Conservation (phyloP, 2,113 vertebrate species). For the Gnathonemus echidnorhynchus region DNA sequence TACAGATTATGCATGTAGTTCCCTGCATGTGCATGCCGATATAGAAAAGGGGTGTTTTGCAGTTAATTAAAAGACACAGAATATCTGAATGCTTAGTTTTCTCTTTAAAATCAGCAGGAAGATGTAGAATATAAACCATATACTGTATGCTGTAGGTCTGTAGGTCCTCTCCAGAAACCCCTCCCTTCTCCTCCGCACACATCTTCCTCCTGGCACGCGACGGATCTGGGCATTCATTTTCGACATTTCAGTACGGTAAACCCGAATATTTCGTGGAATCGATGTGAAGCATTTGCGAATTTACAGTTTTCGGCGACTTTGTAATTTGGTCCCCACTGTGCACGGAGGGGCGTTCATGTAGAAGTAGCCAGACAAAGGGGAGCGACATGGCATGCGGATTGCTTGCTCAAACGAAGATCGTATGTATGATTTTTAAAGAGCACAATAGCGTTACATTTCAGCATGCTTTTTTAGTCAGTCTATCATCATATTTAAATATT, state of each 20-base stretch:
- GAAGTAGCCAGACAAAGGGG: neutral
- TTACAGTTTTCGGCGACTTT: neutral
- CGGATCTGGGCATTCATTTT: neutral
- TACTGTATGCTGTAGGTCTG: neutral
- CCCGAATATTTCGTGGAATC: neutral
- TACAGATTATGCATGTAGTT: neutral
- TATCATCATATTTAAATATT: neutral
- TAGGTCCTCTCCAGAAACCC: neutral
- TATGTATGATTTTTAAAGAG: neutral
- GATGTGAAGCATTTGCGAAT: neutral
- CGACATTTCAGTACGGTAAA: neutral
- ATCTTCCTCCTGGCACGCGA: neutral
- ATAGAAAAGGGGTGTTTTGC: neutral
- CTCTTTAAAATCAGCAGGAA: neutral
- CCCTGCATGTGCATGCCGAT: neutral
- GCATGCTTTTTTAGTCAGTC: neutral
- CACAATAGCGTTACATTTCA: neutral
- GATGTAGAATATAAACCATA: neutral
- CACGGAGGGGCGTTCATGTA: neutral
- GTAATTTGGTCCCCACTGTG: neutral
- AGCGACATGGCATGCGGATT: neutral
- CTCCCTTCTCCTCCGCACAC: neutral
- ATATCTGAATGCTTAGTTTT: neutral
- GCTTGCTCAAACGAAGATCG: neutral
- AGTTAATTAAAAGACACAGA: neutral